These are phyloP conservation scores for Athetis lepigone DNA, from an alignment of 2,888 invertebrate genomes.

Conservation along the genomic window DNA sequence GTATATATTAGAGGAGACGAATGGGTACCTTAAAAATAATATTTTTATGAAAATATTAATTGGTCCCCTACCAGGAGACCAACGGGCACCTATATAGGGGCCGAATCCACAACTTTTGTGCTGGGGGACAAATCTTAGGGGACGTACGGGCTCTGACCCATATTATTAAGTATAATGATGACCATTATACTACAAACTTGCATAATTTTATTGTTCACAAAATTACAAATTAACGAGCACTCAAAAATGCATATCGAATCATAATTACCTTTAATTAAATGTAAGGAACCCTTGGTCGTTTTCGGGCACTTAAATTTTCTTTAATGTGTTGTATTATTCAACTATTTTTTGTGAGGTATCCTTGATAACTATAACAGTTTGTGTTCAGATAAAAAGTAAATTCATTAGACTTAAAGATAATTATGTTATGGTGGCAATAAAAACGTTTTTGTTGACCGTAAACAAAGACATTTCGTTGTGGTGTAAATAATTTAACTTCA, in stretches of 20 bases:
- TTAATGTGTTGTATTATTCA: constrained; percentile 50
- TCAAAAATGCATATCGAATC: constrained; percentile 46
- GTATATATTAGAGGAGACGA: too few species aligned
- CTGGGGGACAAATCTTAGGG: too few species aligned
- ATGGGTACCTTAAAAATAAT: too few species aligned
- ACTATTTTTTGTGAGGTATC: constrained; percentile 50
- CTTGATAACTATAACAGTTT: constrained; percentile 33
- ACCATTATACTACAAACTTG: constrained; percentile 10
- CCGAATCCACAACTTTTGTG: too few species aligned
- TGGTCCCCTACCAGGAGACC: too few species aligned
- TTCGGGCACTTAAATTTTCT: constrained; percentile 44
- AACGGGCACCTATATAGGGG: too few species aligned
- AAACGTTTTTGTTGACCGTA: constrained; percentile 33
- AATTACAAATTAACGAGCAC: constrained; percentile 46
- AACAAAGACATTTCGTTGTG: constrained; percentile 52
- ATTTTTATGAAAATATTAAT: too few species aligned
- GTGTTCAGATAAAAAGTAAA: constrained; percentile 53
- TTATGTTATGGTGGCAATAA: constrained; percentile 40
- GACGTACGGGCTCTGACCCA: too few species aligned
- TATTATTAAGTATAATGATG: neutral
- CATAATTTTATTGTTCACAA: constrained; percentile 50
- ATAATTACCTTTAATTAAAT: constrained; percentile 55
- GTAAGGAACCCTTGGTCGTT: constrained; percentile 49
- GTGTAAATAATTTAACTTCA: constrained; percentile 19
- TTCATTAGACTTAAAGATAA: constrained; percentile 54